Evolutionary conservation across 2,797 vertebrate genomes (phyloP).

Genomic region (Lates japonicus): DNA sequence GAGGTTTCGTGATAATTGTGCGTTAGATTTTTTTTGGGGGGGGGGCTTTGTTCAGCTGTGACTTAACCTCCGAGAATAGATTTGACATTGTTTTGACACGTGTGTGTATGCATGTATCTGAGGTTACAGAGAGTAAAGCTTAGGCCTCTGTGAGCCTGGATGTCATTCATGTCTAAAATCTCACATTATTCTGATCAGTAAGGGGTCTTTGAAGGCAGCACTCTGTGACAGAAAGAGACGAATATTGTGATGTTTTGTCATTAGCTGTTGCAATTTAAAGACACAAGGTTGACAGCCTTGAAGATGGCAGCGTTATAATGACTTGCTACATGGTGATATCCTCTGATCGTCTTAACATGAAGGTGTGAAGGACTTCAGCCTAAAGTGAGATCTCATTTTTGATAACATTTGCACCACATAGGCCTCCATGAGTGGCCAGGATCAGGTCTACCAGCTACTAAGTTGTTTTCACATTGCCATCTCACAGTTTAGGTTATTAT

Average conservation of each 20-base stretch:
- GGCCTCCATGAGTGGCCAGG: conserved; percentile 10
- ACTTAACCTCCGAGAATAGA: conserved; percentile 7
- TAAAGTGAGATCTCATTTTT: conserved; percentile 21
- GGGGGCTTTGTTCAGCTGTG: neutral
- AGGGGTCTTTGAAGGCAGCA: conserved; percentile 39
- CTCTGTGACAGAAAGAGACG: conserved; percentile 38
- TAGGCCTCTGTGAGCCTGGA: conserved; percentile 9
- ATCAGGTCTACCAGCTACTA: neutral
- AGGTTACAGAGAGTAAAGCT: conserved; percentile 6
- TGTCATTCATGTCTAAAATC: conserved; percentile 43
- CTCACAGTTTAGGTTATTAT: neutral
- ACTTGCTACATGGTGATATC: conserved; percentile 36
- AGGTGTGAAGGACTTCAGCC: conserved; percentile 14
- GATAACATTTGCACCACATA: neutral
- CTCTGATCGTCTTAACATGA: conserved; percentile 37
- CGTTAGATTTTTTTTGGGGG: neutral
- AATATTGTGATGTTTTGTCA: conserved; percentile 51
- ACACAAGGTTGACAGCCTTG: conserved; percentile 39
- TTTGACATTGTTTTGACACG: conserved; percentile 39
- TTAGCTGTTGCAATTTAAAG: conserved; percentile 35
- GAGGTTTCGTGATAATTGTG: conserved; percentile 19
- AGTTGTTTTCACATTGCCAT: neutral
- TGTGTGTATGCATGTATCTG: conserved; percentile 5
- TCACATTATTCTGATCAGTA: conserved; percentile 55
- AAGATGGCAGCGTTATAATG: conserved; percentile 35